phyloP scores from a whole-genome alignment of 2,888 invertebrate species.

The Blomia tropicalis region DNA sequence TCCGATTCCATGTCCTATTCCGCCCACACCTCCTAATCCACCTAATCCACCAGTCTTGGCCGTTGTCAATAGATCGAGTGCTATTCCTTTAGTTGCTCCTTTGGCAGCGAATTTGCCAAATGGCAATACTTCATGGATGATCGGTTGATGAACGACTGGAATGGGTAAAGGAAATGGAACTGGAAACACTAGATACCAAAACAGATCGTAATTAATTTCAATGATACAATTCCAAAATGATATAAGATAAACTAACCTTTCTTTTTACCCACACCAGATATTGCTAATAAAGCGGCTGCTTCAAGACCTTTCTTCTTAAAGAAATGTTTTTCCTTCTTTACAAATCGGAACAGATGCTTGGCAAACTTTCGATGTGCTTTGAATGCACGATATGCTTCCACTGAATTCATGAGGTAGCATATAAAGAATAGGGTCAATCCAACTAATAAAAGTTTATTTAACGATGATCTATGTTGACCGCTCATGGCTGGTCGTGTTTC shows the following conservation, averaged over 20 bases:
- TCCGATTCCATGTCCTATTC: neutral
- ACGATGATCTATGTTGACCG: neutral
- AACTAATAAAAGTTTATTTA: neutral
- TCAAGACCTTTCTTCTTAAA: constrained; percentile 5
- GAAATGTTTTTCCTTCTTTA: constrained; percentile 7
- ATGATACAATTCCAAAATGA: too few species aligned
- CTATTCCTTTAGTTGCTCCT: neutral
- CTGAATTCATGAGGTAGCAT: neutral
- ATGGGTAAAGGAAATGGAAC: constrained; percentile 10
- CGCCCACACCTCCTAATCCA: neutral
- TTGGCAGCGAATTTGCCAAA: constrained; percentile 1
- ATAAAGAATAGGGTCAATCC: neutral
- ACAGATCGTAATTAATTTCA: neutral
- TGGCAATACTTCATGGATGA: neutral
- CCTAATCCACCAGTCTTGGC: neutral
- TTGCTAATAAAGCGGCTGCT: neutral
- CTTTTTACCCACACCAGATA: neutral
- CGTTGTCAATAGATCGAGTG: neutral
- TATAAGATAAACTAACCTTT: too few species aligned
- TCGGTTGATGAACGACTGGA: constrained; percentile 9
- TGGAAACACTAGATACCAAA: neutral
- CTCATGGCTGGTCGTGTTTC: neutral
- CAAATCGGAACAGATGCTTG: constrained; percentile 2
- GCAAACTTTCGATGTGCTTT: constrained; percentile 1
- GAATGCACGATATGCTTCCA: neutral